phyloP scores from a whole-genome alignment of 1,140 invertebrate genomes.

The Protaetia brevitarsis region DNA sequence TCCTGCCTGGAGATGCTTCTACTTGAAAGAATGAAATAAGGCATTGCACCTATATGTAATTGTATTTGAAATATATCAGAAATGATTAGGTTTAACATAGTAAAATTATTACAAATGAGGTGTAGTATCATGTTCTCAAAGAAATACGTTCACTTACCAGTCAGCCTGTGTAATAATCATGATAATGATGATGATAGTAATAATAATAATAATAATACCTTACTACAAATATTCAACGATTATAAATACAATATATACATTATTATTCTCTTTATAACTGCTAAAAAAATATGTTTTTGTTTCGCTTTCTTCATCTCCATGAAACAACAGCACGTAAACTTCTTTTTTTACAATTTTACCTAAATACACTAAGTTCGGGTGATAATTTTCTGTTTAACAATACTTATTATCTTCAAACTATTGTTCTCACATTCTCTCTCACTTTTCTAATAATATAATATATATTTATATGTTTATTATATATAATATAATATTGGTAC shows the following conservation, averaged over 20 bases:
- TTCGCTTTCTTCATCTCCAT: neutral
- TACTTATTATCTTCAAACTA: neutral
- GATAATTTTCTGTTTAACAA: constrained; percentile 2
- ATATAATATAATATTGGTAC: constrained; percentile 16
- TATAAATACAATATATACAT: constrained; percentile 25
- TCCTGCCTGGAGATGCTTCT: too few species aligned
- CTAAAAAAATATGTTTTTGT: constrained; percentile 18
- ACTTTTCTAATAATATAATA: neutral
- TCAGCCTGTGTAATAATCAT: too few species aligned
- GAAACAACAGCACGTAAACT: constrained; percentile 11
- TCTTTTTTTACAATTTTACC: constrained; percentile 1
- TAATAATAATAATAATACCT: neutral
- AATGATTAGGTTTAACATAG: too few species aligned
- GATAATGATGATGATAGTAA: too few species aligned
- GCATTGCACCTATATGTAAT: too few species aligned
- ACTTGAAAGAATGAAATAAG: too few species aligned
- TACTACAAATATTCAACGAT: constrained; percentile 24
- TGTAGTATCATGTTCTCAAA: too few species aligned
- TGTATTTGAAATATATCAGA: too few species aligned
- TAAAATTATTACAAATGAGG: too few species aligned
- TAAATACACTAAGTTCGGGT: neutral
- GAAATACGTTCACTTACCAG: too few species aligned
- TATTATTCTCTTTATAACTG: constrained; percentile 13
- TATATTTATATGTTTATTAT: neutral
- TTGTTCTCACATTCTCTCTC: neutral